Evolutionary conservation across 2,797 vertebrate species (phyloP).

Genomic region (Schizopygopsis malacanthus): DNA sequence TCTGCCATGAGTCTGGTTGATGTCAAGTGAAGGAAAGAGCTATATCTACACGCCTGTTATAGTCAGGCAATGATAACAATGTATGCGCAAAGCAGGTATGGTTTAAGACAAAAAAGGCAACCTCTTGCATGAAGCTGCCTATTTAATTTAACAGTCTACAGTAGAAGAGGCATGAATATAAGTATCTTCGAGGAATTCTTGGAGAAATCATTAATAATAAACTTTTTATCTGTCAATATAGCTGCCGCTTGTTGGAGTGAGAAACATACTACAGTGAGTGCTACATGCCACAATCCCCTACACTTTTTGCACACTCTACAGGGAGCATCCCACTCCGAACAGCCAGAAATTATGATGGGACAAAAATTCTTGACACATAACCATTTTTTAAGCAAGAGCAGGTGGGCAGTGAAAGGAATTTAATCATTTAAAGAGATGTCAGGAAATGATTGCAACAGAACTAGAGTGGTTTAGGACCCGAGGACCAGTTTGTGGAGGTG

Average conservation of each 20-base stretch:
- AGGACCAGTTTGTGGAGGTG: constrained; percentile 40
- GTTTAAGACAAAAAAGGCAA: constrained; percentile 61
- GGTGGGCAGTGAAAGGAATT: constrained; percentile 17
- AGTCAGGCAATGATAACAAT: constrained; percentile 37
- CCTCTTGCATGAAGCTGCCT: constrained; percentile 64
- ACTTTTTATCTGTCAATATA: constrained; percentile 45
- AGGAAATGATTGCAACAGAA: constrained; percentile 19
- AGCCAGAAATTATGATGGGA: constrained; percentile 32
- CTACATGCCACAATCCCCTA: constrained; percentile 48
- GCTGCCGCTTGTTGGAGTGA: constrained; percentile 57
- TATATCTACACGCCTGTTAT: constrained; percentile 59
- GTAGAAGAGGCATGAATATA: constrained; percentile 65
- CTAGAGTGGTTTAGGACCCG: constrained; percentile 50
- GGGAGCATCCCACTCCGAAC: constrained; percentile 34
- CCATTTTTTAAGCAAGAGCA: constrained; percentile 31
- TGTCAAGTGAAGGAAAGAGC: constrained; percentile 62
- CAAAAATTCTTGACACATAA: not conserved
- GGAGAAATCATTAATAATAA: constrained; percentile 48
- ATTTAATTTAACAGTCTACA: constrained; percentile 80
- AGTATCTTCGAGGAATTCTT: constrained; percentile 33
- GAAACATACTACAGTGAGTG: constrained; percentile 51
- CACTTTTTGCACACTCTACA: constrained; percentile 39
- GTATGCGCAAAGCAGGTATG: constrained; percentile 42
- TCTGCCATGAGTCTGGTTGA: constrained; percentile 63
- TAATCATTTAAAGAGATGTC: not conserved